Base-by-base conservation (phyloP, 2,888 invertebrate genomes). In the Eutolmus rufibarbis region DNA sequence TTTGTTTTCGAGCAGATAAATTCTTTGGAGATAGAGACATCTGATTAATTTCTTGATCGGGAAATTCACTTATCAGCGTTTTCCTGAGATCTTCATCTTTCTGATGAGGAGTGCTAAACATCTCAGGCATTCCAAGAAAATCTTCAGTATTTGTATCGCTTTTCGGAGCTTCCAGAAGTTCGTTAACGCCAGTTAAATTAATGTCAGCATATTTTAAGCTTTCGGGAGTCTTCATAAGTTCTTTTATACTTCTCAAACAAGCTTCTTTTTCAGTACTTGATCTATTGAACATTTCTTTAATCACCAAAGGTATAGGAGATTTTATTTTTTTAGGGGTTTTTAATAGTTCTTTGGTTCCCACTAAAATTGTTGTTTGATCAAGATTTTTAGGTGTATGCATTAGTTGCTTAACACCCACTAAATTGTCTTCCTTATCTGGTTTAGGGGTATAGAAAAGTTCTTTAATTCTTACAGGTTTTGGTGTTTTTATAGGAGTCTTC, bases 101-200 rank as follows among this genome's bases (percentile, higher is more conserved):
- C 9, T 28, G 19, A 12, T 66, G 28, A 12, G 66, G 66, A 3
- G 66, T 66, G 2, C 66, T 78, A 28, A 19, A 78, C 9, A 74
- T 78, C 19, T 87, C 23, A 3, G 87, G 85, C 7, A 87, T 74
- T 46, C 74, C 78, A 66, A 87, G 28, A 12, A 88, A 40, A 66
- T 88, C 86, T 16, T 23, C 28, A 12, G 14, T 66, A 28, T 23
- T 12, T 23, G 66, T 1, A 2, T 23, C 23, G 12, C 23, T 66
- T 66, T 19, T 19, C 66, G 23, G 46, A 23, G 81, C 40, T 14
- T 78, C 82, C 28, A 28, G 2, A n/a, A 40, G 16, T 34, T 78
- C 14, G 23, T 78, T 28, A 28, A 43, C 19, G 0, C 19, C 19
- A 51, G n/a, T 19, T 51, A 51, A n/a, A 51, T 51, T 51, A n/a